Evolutionary conservation across 1,140 invertebrate species (phyloP).

Genomic region (Tetramorium simillimum): DNA sequence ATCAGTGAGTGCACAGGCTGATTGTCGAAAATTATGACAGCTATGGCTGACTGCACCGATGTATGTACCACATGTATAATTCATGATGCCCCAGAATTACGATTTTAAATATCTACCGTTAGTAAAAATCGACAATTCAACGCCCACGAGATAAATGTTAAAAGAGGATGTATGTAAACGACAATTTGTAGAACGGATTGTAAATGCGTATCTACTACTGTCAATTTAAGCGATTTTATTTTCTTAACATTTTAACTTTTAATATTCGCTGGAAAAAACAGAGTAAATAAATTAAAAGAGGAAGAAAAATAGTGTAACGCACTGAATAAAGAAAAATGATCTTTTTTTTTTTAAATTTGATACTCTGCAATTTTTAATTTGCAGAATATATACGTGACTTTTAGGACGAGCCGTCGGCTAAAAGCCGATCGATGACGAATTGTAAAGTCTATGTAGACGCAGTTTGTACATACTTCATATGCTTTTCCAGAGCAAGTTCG

Average conservation of each 20-base stretch:
- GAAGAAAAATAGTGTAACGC: neutral
- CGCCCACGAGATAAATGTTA: neutral
- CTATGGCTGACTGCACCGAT: neutral
- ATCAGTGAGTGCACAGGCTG: neutral
- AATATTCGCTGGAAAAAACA: neutral
- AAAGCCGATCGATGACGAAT: slow-evolving; percentile 34
- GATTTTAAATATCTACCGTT: neutral
- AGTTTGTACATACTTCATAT: slow-evolving; percentile 19
- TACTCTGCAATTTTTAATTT: neutral
- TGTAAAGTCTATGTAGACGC: slow-evolving; percentile 13
- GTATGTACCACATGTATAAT: neutral
- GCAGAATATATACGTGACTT: neutral
- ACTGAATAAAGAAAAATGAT: neutral
- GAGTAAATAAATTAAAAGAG: neutral
- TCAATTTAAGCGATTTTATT: slow-evolving; percentile 7
- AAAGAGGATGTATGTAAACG: neutral
- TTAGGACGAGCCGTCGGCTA: neutral
- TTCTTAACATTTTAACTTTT: neutral
- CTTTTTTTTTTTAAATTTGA: neutral
- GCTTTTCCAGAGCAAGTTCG: slow-evolving; percentile 14
- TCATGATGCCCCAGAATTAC: neutral
- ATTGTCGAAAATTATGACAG: neutral
- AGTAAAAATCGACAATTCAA: neutral
- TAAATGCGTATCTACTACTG: neutral
- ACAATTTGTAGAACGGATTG: neutral